Percentiles rank a stretch among this genome's conserved stretches.
Evolutionary conservation across 2,888 invertebrate genomes (phyloP).

Genomic region (Phalera bucephala): DNA sequence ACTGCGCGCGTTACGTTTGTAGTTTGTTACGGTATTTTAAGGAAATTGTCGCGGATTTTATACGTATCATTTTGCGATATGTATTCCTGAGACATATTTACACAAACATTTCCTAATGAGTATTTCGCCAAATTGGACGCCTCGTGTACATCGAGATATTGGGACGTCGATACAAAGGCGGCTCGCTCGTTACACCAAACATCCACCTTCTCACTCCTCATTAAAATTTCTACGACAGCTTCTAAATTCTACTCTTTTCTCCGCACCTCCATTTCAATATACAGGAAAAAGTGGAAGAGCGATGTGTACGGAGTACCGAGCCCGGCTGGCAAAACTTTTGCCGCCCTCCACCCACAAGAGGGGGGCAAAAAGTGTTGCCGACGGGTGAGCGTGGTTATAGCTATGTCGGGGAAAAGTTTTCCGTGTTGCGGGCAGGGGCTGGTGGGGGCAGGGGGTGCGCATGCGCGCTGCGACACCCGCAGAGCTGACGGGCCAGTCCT

Average conservation of each 20-base stretch:
- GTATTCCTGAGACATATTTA: no score
- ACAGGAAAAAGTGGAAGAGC: constrained; percentile 83
- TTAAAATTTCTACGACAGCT: constrained; percentile 81
- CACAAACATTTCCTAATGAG: background rate
- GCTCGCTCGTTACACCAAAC: constrained; percentile 59
- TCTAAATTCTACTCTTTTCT: constrained; percentile 83
- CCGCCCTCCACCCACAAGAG: constrained; percentile 62
- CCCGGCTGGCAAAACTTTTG: constrained; percentile 79
- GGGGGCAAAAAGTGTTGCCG: constrained; percentile 82
- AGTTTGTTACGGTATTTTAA: no score
- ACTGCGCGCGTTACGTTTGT: no score
- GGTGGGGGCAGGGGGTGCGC: constrained; percentile 57
- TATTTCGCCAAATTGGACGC: constrained; percentile 26
- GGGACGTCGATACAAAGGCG: constrained; percentile 55
- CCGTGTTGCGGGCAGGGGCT: constrained; percentile 78
- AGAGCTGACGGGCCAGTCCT: constrained; percentile 74
- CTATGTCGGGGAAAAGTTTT: constrained; percentile 82
- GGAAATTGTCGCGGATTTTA: no score
- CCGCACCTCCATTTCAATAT: constrained; percentile 82
- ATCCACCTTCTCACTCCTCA: constrained; percentile 77
- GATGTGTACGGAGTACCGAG: constrained; percentile 78
- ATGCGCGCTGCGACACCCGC: constrained; percentile 63
- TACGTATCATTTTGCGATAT: no score
- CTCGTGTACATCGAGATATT: constrained; percentile 46
- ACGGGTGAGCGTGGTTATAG: constrained; percentile 77